Evolutionary conservation across 2,888 invertebrate species (phyloP).

Genomic region (Lochmaea capreae): DNA sequence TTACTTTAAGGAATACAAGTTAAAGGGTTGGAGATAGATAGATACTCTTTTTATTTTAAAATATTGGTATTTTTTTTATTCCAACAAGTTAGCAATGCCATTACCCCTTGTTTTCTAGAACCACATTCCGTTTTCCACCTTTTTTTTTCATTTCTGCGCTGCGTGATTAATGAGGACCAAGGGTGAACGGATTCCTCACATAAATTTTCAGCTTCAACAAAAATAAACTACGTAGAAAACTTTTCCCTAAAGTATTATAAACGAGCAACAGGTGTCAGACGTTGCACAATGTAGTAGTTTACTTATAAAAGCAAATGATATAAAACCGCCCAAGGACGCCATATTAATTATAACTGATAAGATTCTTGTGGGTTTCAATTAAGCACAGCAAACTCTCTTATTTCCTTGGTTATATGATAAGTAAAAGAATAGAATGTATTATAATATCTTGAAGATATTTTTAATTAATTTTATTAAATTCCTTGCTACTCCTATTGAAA

Average conservation of each 20-base stretch:
- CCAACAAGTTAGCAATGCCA: neutral
- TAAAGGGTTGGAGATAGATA: too few relatives aligned
- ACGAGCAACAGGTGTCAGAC: constrained; percentile 30
- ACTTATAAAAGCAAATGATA: constrained; percentile 17
- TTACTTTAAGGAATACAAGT: too few relatives aligned
- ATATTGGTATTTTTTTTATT: neutral
- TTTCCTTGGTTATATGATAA: too few relatives aligned
- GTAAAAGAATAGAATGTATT: too few relatives aligned
- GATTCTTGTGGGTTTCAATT: neutral
- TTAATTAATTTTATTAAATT: too few relatives aligned
- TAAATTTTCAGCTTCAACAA: constrained; percentile 25
- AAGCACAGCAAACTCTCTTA: neutral
- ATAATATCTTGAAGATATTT: too few relatives aligned
- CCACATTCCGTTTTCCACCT: neutral
- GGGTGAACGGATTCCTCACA: constrained; percentile 17
- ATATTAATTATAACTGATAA: constrained; percentile 2
- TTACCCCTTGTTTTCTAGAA: neutral
- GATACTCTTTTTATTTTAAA: too few relatives aligned
- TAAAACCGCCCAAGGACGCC: neutral
- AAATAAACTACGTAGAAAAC: constrained; percentile 24
- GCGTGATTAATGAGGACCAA: constrained; percentile 26
- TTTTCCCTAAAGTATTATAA: constrained; percentile 29
- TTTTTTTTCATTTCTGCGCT: constrained; percentile 14
- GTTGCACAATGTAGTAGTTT: constrained; percentile 4
- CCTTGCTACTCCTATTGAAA: too few relatives aligned